A percentile compares a stretch with the other conserved stretches of the same genome.
Evolutionary conservation across 2,888 invertebrate genomes (phyloP).

Genomic region (Leucoma salicis): DNA sequence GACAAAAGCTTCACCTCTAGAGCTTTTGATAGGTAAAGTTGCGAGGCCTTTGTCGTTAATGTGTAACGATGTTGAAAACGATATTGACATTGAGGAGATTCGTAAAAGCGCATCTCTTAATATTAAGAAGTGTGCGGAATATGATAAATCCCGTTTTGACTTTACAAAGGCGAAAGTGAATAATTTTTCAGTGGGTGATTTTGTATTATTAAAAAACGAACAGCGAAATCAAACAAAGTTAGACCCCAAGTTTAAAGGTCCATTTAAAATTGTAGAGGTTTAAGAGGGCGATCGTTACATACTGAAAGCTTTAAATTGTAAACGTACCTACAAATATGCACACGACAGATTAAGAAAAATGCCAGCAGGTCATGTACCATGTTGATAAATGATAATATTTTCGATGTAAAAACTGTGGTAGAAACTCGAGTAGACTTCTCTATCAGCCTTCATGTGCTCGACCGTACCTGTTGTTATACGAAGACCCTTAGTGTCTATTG

Average conservation of each 20-base stretch:
- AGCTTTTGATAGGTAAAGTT: conserved; percentile 32
- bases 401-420: no score
- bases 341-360: no score
- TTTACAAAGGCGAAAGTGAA: neutral
- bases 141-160: neutral
- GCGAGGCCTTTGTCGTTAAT: conserved; percentile 20
- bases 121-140: neutral
- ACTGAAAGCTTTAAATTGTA: conserved; percentile 5
- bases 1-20: conserved; percentile 33
- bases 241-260: conserved; percentile 8
- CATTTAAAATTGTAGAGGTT: conserved; percentile 7
- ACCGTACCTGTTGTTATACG: no score
- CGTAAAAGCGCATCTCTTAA: neutral
- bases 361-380: no score
- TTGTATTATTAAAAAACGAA: conserved; percentile 1
- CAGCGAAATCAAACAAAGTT: conserved; percentile 9
- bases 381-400: no score
- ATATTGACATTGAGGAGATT: conserved; percentile 7
- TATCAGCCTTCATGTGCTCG: no score
- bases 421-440: no score
- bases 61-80: conserved; percentile 3
- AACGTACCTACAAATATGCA: conserved; percentile 9
- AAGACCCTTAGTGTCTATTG: no score
- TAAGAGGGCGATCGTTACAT: conserved; percentile 8
- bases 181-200: neutral